Percentiles rank a stretch among this genome's conserved stretches.
These are phyloP conservation scores for Eulacestoma nigropectus DNA, from an alignment of 2,113 vertebrate genomes.

Conservation along the genomic window DNA sequence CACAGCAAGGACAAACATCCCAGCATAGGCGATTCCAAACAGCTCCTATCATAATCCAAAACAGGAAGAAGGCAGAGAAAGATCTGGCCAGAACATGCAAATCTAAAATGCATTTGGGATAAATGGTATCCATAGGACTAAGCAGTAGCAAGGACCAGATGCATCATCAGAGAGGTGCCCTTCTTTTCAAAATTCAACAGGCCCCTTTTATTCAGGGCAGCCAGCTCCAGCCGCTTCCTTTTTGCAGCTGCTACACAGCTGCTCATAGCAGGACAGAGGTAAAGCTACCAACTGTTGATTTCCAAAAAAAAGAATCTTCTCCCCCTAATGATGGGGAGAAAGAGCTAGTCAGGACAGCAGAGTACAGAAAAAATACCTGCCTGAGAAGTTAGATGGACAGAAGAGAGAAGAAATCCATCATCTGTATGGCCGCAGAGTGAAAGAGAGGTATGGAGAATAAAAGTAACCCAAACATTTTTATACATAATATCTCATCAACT, in stretches of 20 bases:
- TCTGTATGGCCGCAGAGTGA: accelerated
- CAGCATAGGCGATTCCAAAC: neutral
- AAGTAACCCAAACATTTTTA: neutral
- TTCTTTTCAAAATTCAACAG: neutral
- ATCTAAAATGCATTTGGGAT: neutral
- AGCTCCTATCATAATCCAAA: neutral
- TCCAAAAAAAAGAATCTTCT: neutral
- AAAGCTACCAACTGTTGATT: neutral
- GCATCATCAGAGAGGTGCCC: neutral
- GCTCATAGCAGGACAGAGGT: neutral
- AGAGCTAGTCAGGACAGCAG: neutral
- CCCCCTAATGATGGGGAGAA: neutral
- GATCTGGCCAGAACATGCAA: neutral
- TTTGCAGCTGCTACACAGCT: neutral
- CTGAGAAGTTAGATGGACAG: neutral
- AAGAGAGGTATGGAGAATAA: neutral
- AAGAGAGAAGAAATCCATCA: neutral
- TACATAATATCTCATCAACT: neutral
- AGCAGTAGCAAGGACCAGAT: neutral
- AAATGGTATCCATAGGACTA: neutral
- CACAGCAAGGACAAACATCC: neutral
- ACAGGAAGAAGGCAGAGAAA: neutral
- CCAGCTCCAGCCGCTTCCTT: neutral
- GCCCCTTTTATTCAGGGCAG: neutral
- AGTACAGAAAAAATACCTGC: neutral